phyloP scores from a whole-genome alignment of 2,888 invertebrate genomes.

The Microplitis manilae region DNA sequence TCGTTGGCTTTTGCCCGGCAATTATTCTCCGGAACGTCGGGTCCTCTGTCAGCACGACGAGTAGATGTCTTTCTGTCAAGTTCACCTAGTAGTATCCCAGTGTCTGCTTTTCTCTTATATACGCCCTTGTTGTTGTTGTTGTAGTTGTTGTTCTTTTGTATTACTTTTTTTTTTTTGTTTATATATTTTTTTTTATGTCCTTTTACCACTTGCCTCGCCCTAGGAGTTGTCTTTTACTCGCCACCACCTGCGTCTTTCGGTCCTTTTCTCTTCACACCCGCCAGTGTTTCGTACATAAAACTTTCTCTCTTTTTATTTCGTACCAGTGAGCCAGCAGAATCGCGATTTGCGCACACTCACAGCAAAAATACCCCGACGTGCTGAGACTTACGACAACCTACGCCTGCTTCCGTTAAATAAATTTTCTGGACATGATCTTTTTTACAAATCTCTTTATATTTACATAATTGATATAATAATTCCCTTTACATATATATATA shows the following conservation, averaged over 20 bases:
- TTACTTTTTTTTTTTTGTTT: not conserved
- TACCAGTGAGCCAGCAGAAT: not conserved
- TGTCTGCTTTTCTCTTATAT: not conserved
- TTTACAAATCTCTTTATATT: slow-evolving; percentile 51
- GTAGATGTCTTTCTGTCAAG: slow-evolving; percentile 28
- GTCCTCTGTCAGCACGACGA: slow-evolving; percentile 48
- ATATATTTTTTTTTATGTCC: not conserved
- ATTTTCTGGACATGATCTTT: slow-evolving; percentile 58
- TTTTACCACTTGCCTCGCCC: slow-evolving; percentile 13
- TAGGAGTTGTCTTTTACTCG: not conserved
- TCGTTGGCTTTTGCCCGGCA: slow-evolving; percentile 43
- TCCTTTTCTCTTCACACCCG: slow-evolving; percentile 6
- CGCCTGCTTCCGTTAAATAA: slow-evolving; percentile 56
- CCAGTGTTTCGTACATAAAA: too few species aligned
- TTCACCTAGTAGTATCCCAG: not conserved
- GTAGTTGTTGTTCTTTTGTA: slow-evolving; percentile 3
- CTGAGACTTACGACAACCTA: slow-evolving; percentile 56
- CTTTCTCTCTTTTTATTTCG: not conserved
- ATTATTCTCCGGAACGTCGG: slow-evolving; percentile 55
- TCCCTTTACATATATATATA: slow-evolving; percentile 43
- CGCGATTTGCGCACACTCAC: slow-evolving; percentile 1
- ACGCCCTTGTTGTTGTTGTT: slow-evolving; percentile 9
- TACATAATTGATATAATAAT: slow-evolving; percentile 62
- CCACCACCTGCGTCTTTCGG: not conserved
- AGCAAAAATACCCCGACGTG: slow-evolving; percentile 60